Percentiles rank a stretch among this genome's conserved stretches.
phyloP scores from a whole-genome alignment of 2,797 vertebrate species.

The Hyperoplus lanceolatus region DNA sequence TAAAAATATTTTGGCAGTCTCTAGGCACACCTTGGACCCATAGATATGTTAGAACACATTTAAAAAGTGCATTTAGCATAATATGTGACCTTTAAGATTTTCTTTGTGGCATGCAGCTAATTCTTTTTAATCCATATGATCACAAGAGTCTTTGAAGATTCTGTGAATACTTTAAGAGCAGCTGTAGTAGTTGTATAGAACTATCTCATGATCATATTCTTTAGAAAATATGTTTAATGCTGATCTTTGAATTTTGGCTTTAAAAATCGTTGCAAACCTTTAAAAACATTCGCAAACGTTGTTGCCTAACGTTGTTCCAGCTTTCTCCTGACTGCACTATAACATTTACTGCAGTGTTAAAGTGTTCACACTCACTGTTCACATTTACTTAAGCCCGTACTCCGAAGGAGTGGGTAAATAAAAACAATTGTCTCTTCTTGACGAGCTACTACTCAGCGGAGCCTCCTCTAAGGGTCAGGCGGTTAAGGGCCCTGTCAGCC shows the following conservation, averaged over 20 bases:
- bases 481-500: slow-evolving; percentile 72
- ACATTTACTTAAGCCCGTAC: slow-evolving; percentile 55
- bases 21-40: no score
- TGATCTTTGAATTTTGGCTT: slow-evolving; percentile 1
- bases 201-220: not conserved
- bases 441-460: slow-evolving; percentile 50
- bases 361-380: slow-evolving; percentile 58
- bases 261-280: not conserved
- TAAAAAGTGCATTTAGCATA: no score
- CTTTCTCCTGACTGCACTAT: slow-evolving; percentile 41
- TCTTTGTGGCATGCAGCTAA: not conserved
- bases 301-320: slow-evolving; percentile 26
- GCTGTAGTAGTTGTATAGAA: not conserved
- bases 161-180: not conserved
- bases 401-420: slow-evolving; percentile 65
- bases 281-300: slow-evolving; percentile 20
- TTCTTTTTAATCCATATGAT: slow-evolving; percentile 1
- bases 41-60: no score
- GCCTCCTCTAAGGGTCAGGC: slow-evolving; percentile 62
- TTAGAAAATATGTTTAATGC: not conserved
- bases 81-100: no score
- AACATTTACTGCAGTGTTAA: slow-evolving; percentile 59
- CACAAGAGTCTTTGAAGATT: slow-evolving; percentile 4
- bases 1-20: no score
- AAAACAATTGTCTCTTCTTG: slow-evolving; percentile 57